phyloP scores from a whole-genome alignment of 92 coral and sea anemone genomes.

The Epizoanthus stellaris region DNA sequence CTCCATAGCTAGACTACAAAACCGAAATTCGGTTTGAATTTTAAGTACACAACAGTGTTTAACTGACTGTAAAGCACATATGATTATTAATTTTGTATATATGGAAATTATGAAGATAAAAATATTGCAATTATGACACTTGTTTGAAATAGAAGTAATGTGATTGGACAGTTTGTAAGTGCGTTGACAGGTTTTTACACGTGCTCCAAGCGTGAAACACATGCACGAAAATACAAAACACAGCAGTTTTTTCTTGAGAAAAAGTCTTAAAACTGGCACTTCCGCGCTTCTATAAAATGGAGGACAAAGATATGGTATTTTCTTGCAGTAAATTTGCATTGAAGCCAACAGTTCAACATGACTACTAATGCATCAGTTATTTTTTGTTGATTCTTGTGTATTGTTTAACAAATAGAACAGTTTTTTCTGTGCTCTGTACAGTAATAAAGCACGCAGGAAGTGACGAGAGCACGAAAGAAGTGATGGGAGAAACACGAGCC shows the following conservation, averaged over 20 bases:
- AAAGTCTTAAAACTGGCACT: not conserved
- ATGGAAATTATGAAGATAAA: constrained; percentile 11
- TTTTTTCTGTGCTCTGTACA: too few relatives aligned
- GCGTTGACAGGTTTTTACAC: constrained; percentile 29
- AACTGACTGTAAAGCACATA: not conserved
- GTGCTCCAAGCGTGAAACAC: not conserved
- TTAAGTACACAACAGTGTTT: not conserved
- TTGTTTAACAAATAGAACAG: too few relatives aligned
- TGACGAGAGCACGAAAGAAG: too few relatives aligned
- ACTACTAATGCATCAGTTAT: too few relatives aligned
- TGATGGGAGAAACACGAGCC: too few relatives aligned
- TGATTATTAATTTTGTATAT: not conserved
- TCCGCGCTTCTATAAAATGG: not conserved
- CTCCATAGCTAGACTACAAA: not conserved
- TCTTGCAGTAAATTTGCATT: too few relatives aligned
- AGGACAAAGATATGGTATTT: not conserved
- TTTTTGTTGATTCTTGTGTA: too few relatives aligned
- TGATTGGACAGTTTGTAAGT: constrained; percentile 8
- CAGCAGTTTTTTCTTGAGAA: not conserved
- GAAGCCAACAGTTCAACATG: too few relatives aligned
- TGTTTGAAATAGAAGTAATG: not conserved
- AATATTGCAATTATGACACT: constrained; percentile 9
- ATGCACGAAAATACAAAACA: not conserved
- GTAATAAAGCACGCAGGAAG: too few relatives aligned
- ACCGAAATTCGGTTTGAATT: not conserved